Percentiles rank a stretch among this genome's conserved stretches.
These are phyloP conservation scores for Mus pahari DNA, from an alignment of 2,113 vertebrate genomes.

Conservation along the genomic window DNA sequence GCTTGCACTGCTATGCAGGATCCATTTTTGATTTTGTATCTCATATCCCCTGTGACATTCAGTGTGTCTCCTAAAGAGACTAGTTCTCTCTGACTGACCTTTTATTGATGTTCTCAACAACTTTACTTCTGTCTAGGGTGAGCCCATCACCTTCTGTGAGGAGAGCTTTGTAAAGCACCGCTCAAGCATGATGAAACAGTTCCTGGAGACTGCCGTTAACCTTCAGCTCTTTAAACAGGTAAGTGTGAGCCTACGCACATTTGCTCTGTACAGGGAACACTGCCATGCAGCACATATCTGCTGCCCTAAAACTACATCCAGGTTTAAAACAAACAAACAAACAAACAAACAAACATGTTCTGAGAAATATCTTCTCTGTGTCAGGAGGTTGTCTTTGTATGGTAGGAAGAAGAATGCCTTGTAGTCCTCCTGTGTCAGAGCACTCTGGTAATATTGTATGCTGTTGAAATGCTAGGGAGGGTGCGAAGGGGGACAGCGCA, in stretches of 20 bases:
- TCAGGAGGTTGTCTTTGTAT: background rate
- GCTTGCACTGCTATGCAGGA: background rate
- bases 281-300: background rate
- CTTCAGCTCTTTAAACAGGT: slow-evolving; percentile 99
- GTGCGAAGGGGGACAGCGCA: background rate
- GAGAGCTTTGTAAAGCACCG: slow-evolving; percentile 95
- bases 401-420: background rate
- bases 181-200: slow-evolving; percentile 93
- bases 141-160: slow-evolving; percentile 96
- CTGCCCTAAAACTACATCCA: background rate
- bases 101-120: background rate
- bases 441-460: background rate
- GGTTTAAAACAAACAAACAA: background rate
- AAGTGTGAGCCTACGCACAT: slow-evolving; percentile 41
- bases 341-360: too few species aligned
- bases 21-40: background rate
- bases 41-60: background rate
- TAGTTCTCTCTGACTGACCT: background rate
- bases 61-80: background rate
- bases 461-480: background rate
- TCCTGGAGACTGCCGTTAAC: slow-evolving; percentile 96
- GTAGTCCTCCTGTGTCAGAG: background rate
- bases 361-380: background rate
- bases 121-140: slow-evolving; percentile 89
- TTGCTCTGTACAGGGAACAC: background rate